Percentiles rank a stretch among this genome's conserved stretches.
These are phyloP conservation scores for Apis laboriosa DNA, from an alignment of 1,140 invertebrate genomes.

Conservation along the genomic window DNA sequence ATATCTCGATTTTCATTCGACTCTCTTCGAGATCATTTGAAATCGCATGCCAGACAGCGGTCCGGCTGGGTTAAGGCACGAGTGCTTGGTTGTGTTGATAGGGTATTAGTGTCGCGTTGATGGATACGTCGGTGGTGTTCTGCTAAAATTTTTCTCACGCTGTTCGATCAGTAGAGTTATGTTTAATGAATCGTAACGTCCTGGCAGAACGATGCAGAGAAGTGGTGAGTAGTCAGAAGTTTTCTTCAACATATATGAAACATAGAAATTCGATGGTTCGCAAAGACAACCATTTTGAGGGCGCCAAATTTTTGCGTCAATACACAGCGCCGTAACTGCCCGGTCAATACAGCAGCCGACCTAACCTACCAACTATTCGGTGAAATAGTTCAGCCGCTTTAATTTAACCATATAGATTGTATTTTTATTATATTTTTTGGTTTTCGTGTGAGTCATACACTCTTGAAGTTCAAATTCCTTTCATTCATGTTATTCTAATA, in stretches of 20 bases:
- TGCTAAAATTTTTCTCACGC: slow-evolving; percentile 32
- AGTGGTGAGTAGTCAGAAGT: slow-evolving; percentile 64
- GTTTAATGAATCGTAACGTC: slow-evolving; percentile 55
- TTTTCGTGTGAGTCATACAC: not conserved
- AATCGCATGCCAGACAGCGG: slow-evolving; percentile 41
- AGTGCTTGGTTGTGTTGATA: slow-evolving; percentile 33
- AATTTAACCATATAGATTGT: slow-evolving; percentile 26
- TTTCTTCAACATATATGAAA: not conserved
- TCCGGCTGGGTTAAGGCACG: slow-evolving; percentile 27
- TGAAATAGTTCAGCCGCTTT: slow-evolving; percentile 11
- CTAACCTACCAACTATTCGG: slow-evolving; percentile 64
- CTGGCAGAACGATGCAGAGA: slow-evolving; percentile 69
- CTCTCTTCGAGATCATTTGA: slow-evolving; percentile 58
- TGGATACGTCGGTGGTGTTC: slow-evolving; percentile 33
- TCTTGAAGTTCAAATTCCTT: not conserved
- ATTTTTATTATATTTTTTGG: not conserved
- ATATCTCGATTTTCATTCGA: slow-evolving; percentile 48
- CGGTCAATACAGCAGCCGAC: slow-evolving; percentile 64
- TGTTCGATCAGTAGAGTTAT: slow-evolving; percentile 48
- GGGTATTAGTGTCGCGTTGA: slow-evolving; percentile 42
- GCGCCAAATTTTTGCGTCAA: slow-evolving; percentile 73
- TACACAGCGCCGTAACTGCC: slow-evolving; percentile 55
- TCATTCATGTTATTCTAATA: not conserved
- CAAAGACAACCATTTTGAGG: slow-evolving; percentile 69
- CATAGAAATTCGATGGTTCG: slow-evolving; percentile 16